Percentiles rank a stretch among this genome's conserved stretches.
Evolutionary conservation across 2,888 invertebrate species (phyloP).

Genomic region (Alloscopus bannaensis): DNA sequence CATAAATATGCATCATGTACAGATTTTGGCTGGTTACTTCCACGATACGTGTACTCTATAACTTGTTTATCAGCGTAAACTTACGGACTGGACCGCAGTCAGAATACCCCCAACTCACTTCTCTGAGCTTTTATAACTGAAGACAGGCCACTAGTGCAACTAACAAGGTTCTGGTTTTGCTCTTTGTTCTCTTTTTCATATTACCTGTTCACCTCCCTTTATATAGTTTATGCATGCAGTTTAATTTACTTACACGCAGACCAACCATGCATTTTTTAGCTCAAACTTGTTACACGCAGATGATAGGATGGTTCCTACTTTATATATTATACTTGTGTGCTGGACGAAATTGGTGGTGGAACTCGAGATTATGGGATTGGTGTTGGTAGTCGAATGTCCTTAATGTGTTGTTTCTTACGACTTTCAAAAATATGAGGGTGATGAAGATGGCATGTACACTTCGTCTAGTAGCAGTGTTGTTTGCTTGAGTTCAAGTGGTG

Average conservation of each 20-base stretch:
- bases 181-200: conserved; percentile 34
- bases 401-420: conserved; percentile 41
- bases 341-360: too few species aligned
- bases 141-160: background rate
- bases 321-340: too few species aligned
- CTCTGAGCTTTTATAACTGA: background rate
- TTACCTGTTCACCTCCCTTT: conserved; percentile 41
- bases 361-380: too few species aligned
- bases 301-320: too few species aligned
- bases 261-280: conserved; percentile 51
- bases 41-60: background rate
- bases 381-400: conserved; percentile 53
- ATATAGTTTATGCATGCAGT: conserved; percentile 59
- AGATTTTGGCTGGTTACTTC: background rate
- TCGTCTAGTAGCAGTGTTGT: too few species aligned
- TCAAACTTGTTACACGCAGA: background rate
- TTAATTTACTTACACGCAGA: conserved; percentile 61
- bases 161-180: conserved; percentile 61
- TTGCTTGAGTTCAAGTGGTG: too few species aligned
- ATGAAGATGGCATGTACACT: too few species aligned
- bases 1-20: background rate
- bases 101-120: background rate
- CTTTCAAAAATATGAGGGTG: conserved; percentile 12
- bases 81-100: conserved; percentile 8
- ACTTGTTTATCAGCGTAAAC: background rate